These are phyloP conservation scores for Pseudochaenichthys georgianus DNA, from an alignment of 2,797 vertebrate species.

Conservation along the genomic window DNA sequence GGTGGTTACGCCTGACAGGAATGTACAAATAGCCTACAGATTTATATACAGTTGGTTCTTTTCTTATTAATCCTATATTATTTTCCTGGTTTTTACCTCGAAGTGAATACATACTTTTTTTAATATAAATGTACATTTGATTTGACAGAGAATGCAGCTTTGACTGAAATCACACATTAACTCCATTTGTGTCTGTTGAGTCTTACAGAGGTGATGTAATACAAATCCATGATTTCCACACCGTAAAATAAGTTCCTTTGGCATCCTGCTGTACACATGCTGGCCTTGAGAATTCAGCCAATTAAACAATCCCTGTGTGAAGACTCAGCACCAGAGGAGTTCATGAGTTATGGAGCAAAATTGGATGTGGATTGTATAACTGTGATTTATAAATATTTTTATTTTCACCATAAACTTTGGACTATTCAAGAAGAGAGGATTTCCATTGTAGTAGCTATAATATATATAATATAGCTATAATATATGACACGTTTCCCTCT, in stretches of 20 bases:
- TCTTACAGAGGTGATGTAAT: constrained; percentile 16
- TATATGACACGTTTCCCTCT: constrained; percentile 11
- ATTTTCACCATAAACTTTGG: constrained; percentile 7
- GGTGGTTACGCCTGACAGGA: constrained; percentile 22
- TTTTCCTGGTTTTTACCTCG: neutral
- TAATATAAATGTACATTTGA: neutral
- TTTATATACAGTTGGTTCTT: constrained; percentile 12
- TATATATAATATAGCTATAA: too few species aligned
- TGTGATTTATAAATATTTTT: constrained; percentile 10
- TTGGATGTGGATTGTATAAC: constrained; percentile 18
- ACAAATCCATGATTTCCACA: neutral
- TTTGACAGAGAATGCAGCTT: neutral
- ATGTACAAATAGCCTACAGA: neutral
- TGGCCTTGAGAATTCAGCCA: constrained; percentile 60
- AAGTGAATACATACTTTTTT: neutral
- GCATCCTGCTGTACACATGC: constrained; percentile 49
- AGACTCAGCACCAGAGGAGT: constrained; percentile 42
- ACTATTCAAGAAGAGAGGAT: constrained; percentile 11
- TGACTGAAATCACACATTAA: neutral
- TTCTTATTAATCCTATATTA: fast-evolving
- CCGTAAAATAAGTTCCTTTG: constrained; percentile 67
- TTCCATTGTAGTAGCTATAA: neutral
- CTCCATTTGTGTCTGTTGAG: neutral
- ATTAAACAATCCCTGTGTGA: constrained; percentile 60
- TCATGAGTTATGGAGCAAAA: constrained; percentile 8